phyloP scores from a whole-genome alignment of 2,113 vertebrate genomes.

The Lathamus discolor region DNA sequence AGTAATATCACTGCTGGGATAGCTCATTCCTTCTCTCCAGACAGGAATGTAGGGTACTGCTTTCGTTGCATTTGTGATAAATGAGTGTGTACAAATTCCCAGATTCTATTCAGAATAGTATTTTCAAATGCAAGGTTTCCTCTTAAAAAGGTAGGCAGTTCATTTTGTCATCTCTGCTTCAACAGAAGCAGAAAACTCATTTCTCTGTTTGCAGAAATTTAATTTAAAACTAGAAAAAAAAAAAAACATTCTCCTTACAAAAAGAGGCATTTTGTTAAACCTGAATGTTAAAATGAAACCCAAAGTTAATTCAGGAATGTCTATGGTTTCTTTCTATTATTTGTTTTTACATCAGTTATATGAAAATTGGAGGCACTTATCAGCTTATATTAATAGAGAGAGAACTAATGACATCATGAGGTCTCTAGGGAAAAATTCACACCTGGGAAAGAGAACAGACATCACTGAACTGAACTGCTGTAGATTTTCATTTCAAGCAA shows the following conservation, averaged over 20 bases:
- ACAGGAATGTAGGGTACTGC: not conserved
- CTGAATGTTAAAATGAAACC: not conserved
- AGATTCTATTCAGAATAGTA: not conserved
- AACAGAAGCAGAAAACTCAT: slow-evolving; percentile 28
- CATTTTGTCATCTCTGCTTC: slow-evolving; percentile 40
- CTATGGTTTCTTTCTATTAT: not conserved
- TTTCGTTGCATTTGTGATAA: not conserved
- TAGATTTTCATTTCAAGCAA: not conserved
- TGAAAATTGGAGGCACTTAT: not conserved
- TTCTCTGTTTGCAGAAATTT: slow-evolving; percentile 24
- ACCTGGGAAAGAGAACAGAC: not conserved
- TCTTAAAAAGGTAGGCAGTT: slow-evolving; percentile 20
- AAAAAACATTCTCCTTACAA: not conserved
- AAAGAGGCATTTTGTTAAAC: slow-evolving; percentile 8
- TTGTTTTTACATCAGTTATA: not conserved
- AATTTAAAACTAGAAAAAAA: slow-evolving; percentile 53
- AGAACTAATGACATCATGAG: not conserved
- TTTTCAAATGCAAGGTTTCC: slow-evolving; percentile 18
- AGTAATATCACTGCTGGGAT: not conserved
- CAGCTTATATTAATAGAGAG: not conserved
- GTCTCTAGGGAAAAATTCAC: not conserved
- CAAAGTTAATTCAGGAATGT: not conserved
- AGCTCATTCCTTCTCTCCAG: not conserved
- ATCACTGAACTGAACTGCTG: not conserved
- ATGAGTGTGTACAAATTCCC: not conserved